Percentiles rank a stretch among this genome's conserved stretches.
These are phyloP conservation scores for Brachionus koreanus DNA, from an alignment of 1,140 invertebrate genomes.

Conservation along the genomic window DNA sequence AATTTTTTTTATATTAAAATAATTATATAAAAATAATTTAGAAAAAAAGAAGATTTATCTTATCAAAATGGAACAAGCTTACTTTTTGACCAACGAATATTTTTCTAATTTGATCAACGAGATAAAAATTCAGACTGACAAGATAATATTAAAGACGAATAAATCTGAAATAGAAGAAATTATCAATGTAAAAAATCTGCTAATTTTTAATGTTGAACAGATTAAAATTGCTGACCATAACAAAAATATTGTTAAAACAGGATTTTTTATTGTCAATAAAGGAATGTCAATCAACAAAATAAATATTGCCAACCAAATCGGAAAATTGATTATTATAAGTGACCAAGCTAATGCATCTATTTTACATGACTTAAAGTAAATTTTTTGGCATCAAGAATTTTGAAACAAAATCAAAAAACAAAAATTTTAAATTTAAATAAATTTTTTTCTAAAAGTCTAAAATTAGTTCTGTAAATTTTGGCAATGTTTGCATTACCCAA, in stretches of 20 bases:
- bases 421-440: no score
- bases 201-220: not conserved
- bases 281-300: not conserved
- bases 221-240: not conserved
- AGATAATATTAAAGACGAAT: not conserved
- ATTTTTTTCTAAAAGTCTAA: no score
- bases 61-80: not conserved
- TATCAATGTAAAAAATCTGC: not conserved
- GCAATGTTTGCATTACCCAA: no score
- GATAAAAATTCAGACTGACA: not conserved
- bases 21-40: not conserved
- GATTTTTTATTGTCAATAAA: not conserved
- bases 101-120: not conserved
- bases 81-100: not conserved
- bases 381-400: no score
- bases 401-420: no score
- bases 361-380: not conserved
- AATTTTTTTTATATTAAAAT: no score
- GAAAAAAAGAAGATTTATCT: not conserved
- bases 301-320: not conserved
- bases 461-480: no score
- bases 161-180: not conserved
- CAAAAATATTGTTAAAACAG: not conserved
- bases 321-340: not conserved
- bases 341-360: not conserved